Evolutionary conservation across 2,888 invertebrate species (phyloP).

Genomic region (Oligia strigilis): DNA sequence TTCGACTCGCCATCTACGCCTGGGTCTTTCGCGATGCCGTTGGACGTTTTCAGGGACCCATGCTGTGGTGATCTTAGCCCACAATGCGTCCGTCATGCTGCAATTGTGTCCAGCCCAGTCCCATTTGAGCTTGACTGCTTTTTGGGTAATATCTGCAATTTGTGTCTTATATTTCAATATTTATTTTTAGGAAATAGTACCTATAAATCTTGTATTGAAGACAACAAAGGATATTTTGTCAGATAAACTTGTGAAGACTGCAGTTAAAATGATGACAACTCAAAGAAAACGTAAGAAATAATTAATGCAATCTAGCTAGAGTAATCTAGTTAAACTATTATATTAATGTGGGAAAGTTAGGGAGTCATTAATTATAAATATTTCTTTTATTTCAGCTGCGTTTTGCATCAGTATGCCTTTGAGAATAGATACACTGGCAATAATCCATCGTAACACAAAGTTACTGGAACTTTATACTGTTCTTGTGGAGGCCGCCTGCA

Average conservation of each 20-base stretch:
- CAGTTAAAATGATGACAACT: constrained; percentile 91
- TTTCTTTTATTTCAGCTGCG: constrained; percentile 77
- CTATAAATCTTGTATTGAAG: constrained; percentile 91
- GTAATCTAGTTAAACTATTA: neutral
- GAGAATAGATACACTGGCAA: constrained; percentile 93
- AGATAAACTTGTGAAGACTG: constrained; percentile 89
- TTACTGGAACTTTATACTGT: constrained; percentile 93
- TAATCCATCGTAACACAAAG: constrained; percentile 92
- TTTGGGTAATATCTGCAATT: neutral
- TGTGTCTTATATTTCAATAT: neutral
- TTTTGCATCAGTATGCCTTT: constrained; percentile 91
- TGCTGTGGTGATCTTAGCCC: neutral
- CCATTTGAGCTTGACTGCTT: neutral
- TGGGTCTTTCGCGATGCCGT: neutral
- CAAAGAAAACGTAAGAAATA: constrained; percentile 91
- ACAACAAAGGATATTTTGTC: constrained; percentile 90
- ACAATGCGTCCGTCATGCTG: neutral
- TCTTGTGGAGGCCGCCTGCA: constrained; percentile 93
- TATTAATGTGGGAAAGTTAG: neutral
- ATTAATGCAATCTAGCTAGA: neutral
- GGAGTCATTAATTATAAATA: neutral
- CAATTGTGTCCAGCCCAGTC: neutral
- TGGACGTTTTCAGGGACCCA: too few relatives aligned
- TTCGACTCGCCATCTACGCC: neutral
- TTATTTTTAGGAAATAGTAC: constrained; percentile 90